Evolutionary conservation across 2,113 vertebrate genomes (phyloP).

Genomic region (Chaenogobius annularis): DNA sequence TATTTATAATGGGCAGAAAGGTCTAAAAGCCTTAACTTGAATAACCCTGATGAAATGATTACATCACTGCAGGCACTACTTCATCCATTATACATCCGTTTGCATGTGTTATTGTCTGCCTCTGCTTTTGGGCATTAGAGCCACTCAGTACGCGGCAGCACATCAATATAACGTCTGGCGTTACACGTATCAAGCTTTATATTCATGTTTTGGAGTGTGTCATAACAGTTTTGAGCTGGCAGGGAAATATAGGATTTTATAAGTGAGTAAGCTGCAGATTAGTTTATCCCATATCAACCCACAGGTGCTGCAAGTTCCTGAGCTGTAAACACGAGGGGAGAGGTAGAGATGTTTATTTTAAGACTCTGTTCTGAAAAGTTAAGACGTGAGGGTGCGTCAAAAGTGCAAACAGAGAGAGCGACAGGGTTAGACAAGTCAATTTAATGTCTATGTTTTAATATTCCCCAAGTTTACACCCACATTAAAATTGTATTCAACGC

Average conservation of each 20-base stretch:
- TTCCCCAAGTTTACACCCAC: too few relatives aligned
- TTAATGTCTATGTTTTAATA: too few relatives aligned
- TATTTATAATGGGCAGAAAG: not conserved
- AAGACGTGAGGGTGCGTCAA: conserved; percentile 29
- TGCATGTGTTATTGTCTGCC: not conserved
- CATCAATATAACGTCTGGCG: not conserved
- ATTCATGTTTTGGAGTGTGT: not conserved
- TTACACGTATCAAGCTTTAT: not conserved
- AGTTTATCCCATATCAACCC: conserved; percentile 22
- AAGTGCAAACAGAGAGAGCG: conserved; percentile 7
- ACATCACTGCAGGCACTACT: not conserved
- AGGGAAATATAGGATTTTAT: too few relatives aligned
- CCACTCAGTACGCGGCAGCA: not conserved
- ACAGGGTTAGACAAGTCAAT: not conserved
- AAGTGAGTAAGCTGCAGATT: conserved; percentile 24
- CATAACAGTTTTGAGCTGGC: not conserved
- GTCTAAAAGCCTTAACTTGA: not conserved
- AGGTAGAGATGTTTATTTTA: conserved; percentile 34
- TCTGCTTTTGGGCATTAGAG: too few relatives aligned
- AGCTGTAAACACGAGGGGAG: conserved; percentile 47
- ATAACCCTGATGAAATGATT: not conserved
- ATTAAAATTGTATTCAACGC: too few relatives aligned
- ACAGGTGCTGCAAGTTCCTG: conserved; percentile 38
- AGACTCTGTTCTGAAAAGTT: conserved; percentile 18
- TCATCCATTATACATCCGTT: not conserved